Evolutionary conservation across 2,888 invertebrate genomes (phyloP), one percentile per base, ranked within the genome.

Genomic region (Limnephilus marmoratus): DNA sequence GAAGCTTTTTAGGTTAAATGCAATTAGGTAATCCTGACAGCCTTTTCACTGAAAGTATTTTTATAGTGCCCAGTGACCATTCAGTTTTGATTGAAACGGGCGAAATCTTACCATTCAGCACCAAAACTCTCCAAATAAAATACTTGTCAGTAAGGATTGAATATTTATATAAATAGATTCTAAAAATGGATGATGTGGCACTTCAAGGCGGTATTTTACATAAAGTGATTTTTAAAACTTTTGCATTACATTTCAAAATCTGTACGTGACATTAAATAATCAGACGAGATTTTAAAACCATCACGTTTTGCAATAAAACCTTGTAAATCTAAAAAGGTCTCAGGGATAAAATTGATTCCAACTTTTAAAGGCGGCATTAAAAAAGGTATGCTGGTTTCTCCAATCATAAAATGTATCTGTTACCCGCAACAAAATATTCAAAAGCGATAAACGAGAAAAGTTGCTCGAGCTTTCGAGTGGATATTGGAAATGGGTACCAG

Each of bases 401-500:
- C 68, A 68, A 68, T 68, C 68, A 68, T 68, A n/a, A 68, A 68
- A 68, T 68, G 68, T 68, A 68, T 68, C 68, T 68, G 68, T 68
- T 68, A n/a, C 68, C 68, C 24, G 68, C 68, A 68, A n/a, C 68
- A 24, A 68, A 68, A 68, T 68, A 68, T 68, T 68, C 68, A 68
- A 68, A 68, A 68, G 68, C 24, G 68, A 68, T 68, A 24, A 68
- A 68, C 68, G 68, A 68, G 68, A 68, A 68, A 68, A 68, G 24
- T 68, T 7, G 68, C 68, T 9, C 68, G 68, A 68, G n/a, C 68
- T 68, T 68, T 68, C 68, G 68, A 24, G 68, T 68, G n/a, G 68
- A 24, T 68, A 68, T 68, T 68, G 68, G 68, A 68, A 68, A 68
- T 24, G 9, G 68, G 24, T n/a, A 24, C 18, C 5, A 9, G 68